Base-by-base conservation (phyloP, 2,888 invertebrate species). In the Ormyrus thymus region DNA sequence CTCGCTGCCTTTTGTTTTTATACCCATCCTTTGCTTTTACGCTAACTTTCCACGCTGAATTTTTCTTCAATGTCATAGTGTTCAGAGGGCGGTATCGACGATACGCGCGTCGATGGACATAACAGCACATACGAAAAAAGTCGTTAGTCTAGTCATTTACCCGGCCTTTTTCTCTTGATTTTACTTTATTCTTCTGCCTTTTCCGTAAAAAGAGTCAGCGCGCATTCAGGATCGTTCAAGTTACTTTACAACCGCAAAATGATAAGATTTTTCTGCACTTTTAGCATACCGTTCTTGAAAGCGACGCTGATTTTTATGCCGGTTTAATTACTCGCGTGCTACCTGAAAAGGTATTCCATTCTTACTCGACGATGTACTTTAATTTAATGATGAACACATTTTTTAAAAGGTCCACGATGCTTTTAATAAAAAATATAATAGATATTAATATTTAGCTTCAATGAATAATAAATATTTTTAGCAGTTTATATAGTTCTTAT, bases 1-100 rank as follows among this genome's bases (percentile, higher is more conserved):
- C 68, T 13, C 56, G 10, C 15, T 64, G 76, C 29, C 73, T 76
- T 74, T 81, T 76, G 73, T 79, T 78, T 81, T 81, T 83, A 82
- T 82, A 80, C 80, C 79, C 81, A 81, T 84, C 83, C 83, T 86
- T 85, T 85, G 84, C 86, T 86, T 87, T 86, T 86, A 84, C 84
- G 84, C 84, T 84, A 83, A 83, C 81, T 80, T 73, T 77, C 73
- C 82, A 78, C 83, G 82, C 83, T 82, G 65, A 71, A 76, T 61
- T 61, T 61, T 61, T 85, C 81, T 77, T 62, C 5, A 45, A 11
- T 61, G 6, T 43, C 6, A 9, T 11, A 11, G 43, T 7, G 10
- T 45, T 7, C 43, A 61, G 45, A 61, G 15, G 45, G 11, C 61
- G 53, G 10, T 59, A 15, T 61, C 61, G 56, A 11, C 46, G 56